phyloP scores from a whole-genome alignment of 2,113 vertebrate genomes.

The Halichoerus grypus region DNA sequence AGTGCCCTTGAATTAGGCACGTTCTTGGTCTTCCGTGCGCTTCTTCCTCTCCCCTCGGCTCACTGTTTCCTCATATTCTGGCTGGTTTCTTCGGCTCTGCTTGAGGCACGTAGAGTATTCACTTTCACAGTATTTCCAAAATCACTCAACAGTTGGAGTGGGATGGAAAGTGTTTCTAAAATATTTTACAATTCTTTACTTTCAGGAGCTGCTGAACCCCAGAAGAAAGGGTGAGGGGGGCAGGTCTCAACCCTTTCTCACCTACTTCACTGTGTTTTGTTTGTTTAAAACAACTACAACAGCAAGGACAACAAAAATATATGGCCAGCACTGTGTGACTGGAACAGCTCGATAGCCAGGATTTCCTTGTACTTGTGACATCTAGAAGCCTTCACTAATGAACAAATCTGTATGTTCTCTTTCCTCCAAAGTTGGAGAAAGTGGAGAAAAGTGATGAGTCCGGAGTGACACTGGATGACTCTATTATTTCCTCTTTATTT shows the following conservation, averaged over 20 bases:
- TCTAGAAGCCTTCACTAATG: conserved; percentile 39
- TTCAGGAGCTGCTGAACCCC: not conserved
- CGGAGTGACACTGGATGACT: not conserved
- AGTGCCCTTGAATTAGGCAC: not conserved
- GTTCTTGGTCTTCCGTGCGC: rapidly evolving
- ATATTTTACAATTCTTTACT: not conserved
- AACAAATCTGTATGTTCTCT: not conserved
- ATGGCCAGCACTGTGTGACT: rapidly evolving
- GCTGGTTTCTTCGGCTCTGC: not conserved
- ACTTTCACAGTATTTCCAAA: not conserved
- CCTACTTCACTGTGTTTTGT: not conserved
- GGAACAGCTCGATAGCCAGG: not conserved
- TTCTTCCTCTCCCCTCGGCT: too few species aligned
- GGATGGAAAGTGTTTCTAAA: not conserved
- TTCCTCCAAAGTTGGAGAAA: not conserved
- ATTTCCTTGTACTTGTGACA: not conserved
- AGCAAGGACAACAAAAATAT: not conserved
- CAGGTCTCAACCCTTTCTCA: not conserved
- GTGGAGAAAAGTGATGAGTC: not conserved
- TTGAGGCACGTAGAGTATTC: not conserved
- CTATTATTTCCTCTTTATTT: not conserved
- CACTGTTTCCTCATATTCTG: not conserved
- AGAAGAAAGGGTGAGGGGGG: not conserved
- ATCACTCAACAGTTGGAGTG: not conserved
- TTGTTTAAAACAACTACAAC: not conserved